Percentiles rank a stretch among this genome's conserved stretches.
Evolutionary conservation across 2,888 invertebrate genomes (phyloP).

Genomic region (Frankliniella fusca): DNA sequence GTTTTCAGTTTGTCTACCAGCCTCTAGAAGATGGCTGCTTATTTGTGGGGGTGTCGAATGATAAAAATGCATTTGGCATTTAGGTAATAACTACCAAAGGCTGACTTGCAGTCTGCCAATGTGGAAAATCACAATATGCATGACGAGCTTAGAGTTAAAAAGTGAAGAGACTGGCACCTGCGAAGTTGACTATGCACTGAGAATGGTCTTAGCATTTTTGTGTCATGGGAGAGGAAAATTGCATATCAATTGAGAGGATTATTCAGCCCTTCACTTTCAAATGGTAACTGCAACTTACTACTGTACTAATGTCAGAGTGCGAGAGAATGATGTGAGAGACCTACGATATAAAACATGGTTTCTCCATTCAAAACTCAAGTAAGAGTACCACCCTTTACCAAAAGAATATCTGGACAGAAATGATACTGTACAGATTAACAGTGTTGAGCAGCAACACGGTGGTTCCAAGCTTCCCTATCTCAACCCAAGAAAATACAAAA

Average conservation of each 20-base stretch:
- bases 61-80: conserved; percentile 17
- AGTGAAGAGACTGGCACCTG: not conserved
- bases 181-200: not conserved
- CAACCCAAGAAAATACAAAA: conserved; percentile 2
- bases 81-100: conserved; percentile 1
- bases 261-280: too few relatives aligned
- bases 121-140: conserved; percentile 23
- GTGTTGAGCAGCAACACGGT: not conserved
- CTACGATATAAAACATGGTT: not conserved
- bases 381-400: not conserved
- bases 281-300: not conserved
- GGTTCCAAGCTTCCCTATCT: not conserved
- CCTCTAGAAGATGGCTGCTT: too few relatives aligned
- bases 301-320: not conserved
- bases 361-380: not conserved
- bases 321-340: not conserved
- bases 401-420: too few relatives aligned
- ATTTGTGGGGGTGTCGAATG: too few relatives aligned
- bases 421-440: not conserved
- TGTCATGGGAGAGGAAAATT: not conserved
- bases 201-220: not conserved
- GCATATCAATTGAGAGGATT: not conserved
- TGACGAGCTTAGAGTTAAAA: conserved; percentile 7
- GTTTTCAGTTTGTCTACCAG: too few relatives aligned
- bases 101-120: not conserved